Percentiles rank a stretch among this genome's conserved stretches.
Conservation (phyloP, 2,888 invertebrate genomes). For the Bombylius discolor region DNA sequence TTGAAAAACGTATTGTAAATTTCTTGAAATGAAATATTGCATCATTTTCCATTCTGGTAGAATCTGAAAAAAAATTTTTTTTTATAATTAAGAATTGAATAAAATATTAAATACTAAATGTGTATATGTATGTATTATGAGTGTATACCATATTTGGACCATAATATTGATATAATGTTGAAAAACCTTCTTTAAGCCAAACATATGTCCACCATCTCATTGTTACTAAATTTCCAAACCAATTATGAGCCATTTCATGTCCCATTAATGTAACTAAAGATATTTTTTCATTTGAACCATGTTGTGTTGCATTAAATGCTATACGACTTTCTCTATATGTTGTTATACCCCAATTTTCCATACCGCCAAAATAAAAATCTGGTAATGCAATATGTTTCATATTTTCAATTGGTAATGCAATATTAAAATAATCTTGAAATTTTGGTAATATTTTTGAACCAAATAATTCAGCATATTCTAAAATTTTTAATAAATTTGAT, state of each 20-base stretch:
- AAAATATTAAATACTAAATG: neutral
- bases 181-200: constrained; percentile 65
- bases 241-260: constrained; percentile 56
- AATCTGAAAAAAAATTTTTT: constrained; percentile 28
- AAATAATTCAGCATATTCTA: constrained; percentile 40
- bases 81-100: neutral
- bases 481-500: constrained; percentile 38
- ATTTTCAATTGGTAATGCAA: constrained; percentile 15
- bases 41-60: constrained; percentile 48
- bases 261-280: constrained; percentile 41
- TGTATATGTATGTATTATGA: too few species aligned
- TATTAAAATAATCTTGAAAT: constrained; percentile 2
- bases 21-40: constrained; percentile 39
- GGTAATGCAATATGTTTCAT: constrained; percentile 52
- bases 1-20: constrained; percentile 30
- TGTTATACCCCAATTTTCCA: constrained; percentile 90
- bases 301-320: constrained; percentile 21
- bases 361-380: constrained; percentile 64
- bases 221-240: constrained; percentile 67
- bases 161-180: constrained; percentile 31
- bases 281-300: too few species aligned
- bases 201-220: constrained; percentile 56
- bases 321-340: constrained; percentile 34
- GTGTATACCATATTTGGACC: constrained; percentile 26
- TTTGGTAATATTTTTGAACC: neutral